phyloP scores from a whole-genome alignment of 1,140 invertebrate genomes.

The Drosophila triauraria region DNA sequence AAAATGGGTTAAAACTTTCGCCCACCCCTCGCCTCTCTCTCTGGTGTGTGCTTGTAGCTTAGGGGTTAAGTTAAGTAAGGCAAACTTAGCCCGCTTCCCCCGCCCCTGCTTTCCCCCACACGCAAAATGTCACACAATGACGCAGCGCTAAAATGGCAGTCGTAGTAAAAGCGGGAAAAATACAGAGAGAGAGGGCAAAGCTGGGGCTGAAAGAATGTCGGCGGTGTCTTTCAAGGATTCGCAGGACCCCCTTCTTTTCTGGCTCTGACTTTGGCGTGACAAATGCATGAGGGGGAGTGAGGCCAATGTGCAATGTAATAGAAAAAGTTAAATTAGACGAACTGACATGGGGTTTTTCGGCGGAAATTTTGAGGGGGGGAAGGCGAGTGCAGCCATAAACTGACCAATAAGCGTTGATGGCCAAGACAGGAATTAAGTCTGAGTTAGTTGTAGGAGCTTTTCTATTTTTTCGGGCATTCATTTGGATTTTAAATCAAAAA shows the following conservation, averaged over 20 bases:
- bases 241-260: constrained; percentile 8
- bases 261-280: constrained; percentile 53
- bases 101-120: background rate
- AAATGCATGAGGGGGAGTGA: constrained; percentile 46
- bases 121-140: constrained; percentile 77
- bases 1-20: constrained; percentile 76
- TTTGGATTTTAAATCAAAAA: too few relatives aligned
- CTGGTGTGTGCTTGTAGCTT: constrained; percentile 41
- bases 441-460: background rate
- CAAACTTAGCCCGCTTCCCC: constrained; percentile 53
- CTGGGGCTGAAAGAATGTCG: constrained; percentile 35
- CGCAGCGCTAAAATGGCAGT: constrained; percentile 71
- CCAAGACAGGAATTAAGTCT: background rate
- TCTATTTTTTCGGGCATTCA: too few relatives aligned
- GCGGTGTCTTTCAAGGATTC: constrained; percentile 67
- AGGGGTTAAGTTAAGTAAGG: constrained; percentile 57
- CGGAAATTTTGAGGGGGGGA: too few relatives aligned
- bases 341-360: constrained; percentile 43
- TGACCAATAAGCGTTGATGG: background rate
- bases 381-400: background rate
- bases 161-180: constrained; percentile 37
- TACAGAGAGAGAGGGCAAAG: background rate
- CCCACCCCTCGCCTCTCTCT: background rate
- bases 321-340: constrained; percentile 81
- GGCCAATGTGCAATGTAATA: constrained; percentile 73